Evolutionary conservation across 2,113 vertebrate species (phyloP), one percentile per base, ranked within the genome.

Genomic region (Urocolius indicus): DNA sequence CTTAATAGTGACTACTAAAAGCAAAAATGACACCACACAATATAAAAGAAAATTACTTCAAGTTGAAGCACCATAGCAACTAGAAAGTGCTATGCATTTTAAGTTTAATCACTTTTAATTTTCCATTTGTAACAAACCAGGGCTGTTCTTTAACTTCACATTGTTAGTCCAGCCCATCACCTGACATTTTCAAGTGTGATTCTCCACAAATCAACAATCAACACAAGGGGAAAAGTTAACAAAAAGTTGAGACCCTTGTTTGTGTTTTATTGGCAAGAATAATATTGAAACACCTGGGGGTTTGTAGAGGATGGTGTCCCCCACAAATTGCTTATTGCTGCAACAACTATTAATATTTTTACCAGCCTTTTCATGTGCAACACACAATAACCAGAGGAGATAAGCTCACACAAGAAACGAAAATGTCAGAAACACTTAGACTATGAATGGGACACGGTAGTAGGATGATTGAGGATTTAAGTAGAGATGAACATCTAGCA

Each of bases 61-160:
- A 63, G 73, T 79, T 84, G 74, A 93, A 93, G 55, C 71, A 93
- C 94, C 93, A 94, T 95, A 84, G 90, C 90, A 95, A 96, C 95
- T 67, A 59, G 38, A 86, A 95, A 79, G 92, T 93, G 90, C 90
- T 90, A 92, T 57, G 94, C 52, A 87, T 87, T 87, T 91, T 52
- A 69, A 83, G 74, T 87, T 90, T 66, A 94, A 8, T 32, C 77
- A 76, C 58, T 65, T 90, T 43, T 66, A 29, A 86, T 94, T 93
- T 90, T 78, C 87, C 90, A 90, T 91, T 93, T 92, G 76, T 92
- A 95, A 95, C 75, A 94, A 85, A 77, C 8, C 54, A 54, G 38
- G 79, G 55, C 22, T 73, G 77, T 32, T 63, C 69, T 41, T 84
- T 58, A 87, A 85, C 66, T 80, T 63, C 23, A 82, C 36, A 54